These are phyloP conservation scores for Berghia stephanieae DNA, from an alignment of 1,140 invertebrate species.

Conservation along the genomic window DNA sequence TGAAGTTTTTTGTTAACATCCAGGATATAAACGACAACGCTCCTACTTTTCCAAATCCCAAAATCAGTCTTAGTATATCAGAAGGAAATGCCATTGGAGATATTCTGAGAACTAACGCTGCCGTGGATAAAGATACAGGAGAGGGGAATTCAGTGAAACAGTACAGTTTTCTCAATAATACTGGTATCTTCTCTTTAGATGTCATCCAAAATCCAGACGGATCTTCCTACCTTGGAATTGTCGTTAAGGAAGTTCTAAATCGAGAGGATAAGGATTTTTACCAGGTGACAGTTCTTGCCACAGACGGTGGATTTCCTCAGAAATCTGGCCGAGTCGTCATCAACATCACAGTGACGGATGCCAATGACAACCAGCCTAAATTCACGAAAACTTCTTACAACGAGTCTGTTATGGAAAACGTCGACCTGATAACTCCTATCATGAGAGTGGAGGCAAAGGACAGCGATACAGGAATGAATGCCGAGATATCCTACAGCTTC, in stretches of 20 bases:
- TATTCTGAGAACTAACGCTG: slow-evolving; percentile 45
- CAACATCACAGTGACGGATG: slow-evolving; percentile 69
- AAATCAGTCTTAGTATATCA: slow-evolving; percentile 43
- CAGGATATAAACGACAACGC: slow-evolving; percentile 60
- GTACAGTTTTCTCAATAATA: slow-evolving; percentile 40
- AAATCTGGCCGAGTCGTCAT: slow-evolving; percentile 47
- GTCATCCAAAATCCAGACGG: slow-evolving; percentile 44
- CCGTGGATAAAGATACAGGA: slow-evolving; percentile 53
- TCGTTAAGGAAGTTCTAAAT: slow-evolving; percentile 46
- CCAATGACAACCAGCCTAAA: slow-evolving; percentile 68
- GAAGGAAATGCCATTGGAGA: slow-evolving; percentile 46
- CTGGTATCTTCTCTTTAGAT: slow-evolving; percentile 40
- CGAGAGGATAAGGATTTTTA: slow-evolving; percentile 50
- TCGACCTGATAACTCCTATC: slow-evolving; percentile 38
- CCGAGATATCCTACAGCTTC: slow-evolving; percentile 74
- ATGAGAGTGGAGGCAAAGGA: slow-evolving; percentile 52
- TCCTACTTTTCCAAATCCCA: slow-evolving; percentile 48
- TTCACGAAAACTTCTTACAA: slow-evolving; percentile 50
- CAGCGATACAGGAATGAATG: slow-evolving; percentile 58
- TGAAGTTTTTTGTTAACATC: slow-evolving; percentile 40
- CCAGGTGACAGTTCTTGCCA: slow-evolving; percentile 47
- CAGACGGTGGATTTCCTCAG: slow-evolving; percentile 51
- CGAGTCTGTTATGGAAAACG: slow-evolving; percentile 76
- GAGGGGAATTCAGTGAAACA: slow-evolving; percentile 42
- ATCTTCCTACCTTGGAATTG: slow-evolving; percentile 46